These are phyloP conservation scores for Genyomyrus donnyi DNA, from an alignment of 2,113 vertebrate species.

Conservation along the genomic window DNA sequence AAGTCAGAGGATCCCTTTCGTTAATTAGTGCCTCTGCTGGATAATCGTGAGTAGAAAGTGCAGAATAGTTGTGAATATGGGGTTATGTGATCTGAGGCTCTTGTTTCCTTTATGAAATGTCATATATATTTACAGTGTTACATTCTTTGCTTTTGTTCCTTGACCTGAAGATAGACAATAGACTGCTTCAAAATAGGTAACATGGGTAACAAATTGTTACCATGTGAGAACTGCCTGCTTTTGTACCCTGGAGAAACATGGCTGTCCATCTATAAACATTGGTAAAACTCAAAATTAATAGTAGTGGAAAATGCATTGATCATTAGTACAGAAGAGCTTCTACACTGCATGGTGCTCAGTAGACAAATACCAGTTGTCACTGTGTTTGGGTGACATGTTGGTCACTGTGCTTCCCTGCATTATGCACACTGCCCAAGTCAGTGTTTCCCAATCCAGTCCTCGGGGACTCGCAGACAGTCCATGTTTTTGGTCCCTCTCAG, in stretches of 20 bases:
- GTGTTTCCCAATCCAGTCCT: too few relatives aligned
- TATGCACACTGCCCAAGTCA: background rate
- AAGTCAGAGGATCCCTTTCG: background rate
- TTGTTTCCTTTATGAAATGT: background rate
- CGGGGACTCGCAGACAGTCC: background rate
- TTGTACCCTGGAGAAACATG: background rate
- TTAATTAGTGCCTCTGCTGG: background rate
- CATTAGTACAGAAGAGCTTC: background rate
- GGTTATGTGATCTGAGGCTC: background rate
- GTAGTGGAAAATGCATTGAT: background rate
- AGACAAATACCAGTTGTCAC: background rate
- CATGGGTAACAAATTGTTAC: background rate
- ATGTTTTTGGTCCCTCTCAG: background rate
- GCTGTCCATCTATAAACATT: background rate
- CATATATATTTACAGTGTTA: background rate
- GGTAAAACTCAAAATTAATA: background rate
- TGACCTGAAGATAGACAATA: background rate
- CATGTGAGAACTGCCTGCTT: background rate
- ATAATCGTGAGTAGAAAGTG: background rate
- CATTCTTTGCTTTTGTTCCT: background rate
- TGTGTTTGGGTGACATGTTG: background rate
- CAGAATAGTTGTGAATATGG: slow-evolving; percentile 18
- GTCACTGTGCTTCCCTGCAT: background rate
- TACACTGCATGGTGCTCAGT: background rate
- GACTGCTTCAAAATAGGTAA: background rate